phyloP scores from a whole-genome alignment of 2,797 vertebrate species.

The Pseudochirops corinnae region DNA sequence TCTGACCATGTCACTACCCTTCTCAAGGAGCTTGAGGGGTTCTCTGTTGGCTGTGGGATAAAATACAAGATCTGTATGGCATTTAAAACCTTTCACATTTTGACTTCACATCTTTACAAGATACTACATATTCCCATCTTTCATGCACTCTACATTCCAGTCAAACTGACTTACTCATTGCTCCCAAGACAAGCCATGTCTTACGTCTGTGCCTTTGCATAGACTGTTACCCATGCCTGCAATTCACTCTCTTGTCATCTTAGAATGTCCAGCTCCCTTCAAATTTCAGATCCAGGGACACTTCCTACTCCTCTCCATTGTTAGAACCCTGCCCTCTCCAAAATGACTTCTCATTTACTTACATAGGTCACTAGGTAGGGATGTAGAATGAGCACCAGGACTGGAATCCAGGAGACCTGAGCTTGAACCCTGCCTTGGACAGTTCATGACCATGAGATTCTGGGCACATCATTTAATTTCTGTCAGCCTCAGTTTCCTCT shows the following conservation, averaged over 20 bases:
- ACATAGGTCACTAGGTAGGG: not conserved
- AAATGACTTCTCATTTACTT: not conserved
- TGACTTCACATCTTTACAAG: not conserved
- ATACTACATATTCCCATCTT: not conserved
- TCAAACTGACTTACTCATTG: not conserved
- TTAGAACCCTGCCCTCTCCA: not conserved
- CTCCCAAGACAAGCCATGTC: not conserved
- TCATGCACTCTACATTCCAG: not conserved
- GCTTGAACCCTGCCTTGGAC: not conserved
- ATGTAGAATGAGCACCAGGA: not conserved
- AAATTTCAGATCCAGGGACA: not conserved
- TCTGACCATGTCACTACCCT: not conserved
- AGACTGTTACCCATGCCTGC: not conserved
- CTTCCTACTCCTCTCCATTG: not conserved
- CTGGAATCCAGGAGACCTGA: not conserved
- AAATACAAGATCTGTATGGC: not conserved
- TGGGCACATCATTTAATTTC: not conserved
- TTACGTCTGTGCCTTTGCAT: not conserved
- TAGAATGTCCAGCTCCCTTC: not conserved
- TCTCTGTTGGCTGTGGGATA: not conserved
- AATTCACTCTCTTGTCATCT: not conserved
- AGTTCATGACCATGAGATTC: not conserved
- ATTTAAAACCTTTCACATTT: not conserved
- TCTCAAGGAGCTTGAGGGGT: not conserved
- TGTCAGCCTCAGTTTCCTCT: not conserved